A percentile compares a stretch with the other conserved stretches of the same genome.
These are phyloP conservation scores for Delia radicum DNA, from an alignment of 1,140 invertebrate species.

Conservation along the genomic window DNA sequence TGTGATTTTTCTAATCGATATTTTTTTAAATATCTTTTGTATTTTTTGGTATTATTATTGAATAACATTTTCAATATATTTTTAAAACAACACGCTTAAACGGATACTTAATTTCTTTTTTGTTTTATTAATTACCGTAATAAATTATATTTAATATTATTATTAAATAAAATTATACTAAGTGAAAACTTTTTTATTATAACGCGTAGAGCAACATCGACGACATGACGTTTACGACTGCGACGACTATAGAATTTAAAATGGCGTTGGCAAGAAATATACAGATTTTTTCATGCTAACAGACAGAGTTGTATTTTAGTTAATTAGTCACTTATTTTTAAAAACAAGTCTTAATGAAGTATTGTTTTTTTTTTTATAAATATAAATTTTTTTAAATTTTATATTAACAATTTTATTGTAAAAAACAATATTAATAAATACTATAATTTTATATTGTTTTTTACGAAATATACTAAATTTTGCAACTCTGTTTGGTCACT, in stretches of 20 bases:
- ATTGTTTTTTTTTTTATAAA: too few species aligned
- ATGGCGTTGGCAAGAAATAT: conserved; percentile 28
- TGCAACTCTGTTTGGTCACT: not conserved
- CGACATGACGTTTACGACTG: conserved; percentile 30
- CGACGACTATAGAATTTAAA: conserved; percentile 24
- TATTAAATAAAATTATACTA: conserved; percentile 1
- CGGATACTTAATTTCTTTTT: not conserved
- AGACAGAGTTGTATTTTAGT: conserved; percentile 26
- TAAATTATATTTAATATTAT: conserved; percentile 20
- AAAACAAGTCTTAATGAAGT: too few species aligned
- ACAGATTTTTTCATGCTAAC: conserved; percentile 24
- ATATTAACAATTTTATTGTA: not conserved
- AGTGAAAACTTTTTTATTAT: conserved; percentile 16
- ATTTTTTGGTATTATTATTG: conserved; percentile 1
- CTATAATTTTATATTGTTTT: too few species aligned
- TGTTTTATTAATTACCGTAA: not conserved
- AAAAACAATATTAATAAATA: too few species aligned
- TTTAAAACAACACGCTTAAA: not conserved
- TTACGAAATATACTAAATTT: not conserved
- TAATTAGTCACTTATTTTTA: not conserved
- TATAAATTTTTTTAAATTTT: too few species aligned
- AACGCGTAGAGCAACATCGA: conserved; percentile 22
- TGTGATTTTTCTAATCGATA: conserved; percentile 29
- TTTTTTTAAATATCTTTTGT: conserved; percentile 13
- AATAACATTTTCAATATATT: conserved; percentile 6